phyloP scores from a whole-genome alignment of 2,113 vertebrate species.

The Gulo gulo region DNA sequence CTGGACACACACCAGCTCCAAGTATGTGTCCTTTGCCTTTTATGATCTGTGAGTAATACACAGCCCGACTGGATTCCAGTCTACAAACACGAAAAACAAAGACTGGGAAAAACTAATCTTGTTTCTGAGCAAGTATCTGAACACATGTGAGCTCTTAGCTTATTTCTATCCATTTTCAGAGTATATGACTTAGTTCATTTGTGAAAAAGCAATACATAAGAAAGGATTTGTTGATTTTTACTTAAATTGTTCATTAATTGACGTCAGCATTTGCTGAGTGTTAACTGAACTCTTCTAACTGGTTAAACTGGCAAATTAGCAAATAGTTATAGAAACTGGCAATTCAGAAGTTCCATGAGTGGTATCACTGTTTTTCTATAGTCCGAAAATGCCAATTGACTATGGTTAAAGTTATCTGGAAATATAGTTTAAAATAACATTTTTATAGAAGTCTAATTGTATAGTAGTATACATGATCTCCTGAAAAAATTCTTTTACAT shows the following conservation, averaged over 20 bases:
- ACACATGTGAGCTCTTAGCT: neutral
- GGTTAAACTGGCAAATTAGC: neutral
- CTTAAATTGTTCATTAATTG: neutral
- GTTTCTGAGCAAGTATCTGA: neutral
- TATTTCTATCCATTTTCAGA: slow-evolving; percentile 1
- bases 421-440: neutral
- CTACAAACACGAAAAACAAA: slow-evolving; percentile 23
- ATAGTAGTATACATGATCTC: neutral
- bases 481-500: neutral
- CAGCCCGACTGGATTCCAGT: neutral
- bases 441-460: neutral
- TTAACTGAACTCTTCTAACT: neutral
- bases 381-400: neutral
- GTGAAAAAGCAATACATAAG: neutral
- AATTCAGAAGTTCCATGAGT: neutral
- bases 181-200: neutral
- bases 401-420: neutral
- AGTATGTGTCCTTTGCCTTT: slow-evolving; percentile 32
- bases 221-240: neutral
- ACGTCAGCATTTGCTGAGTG: neutral
- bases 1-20: slow-evolving; percentile 17
- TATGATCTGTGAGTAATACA: slow-evolving; percentile 42
- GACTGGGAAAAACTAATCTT: neutral
- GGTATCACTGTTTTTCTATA: neutral
- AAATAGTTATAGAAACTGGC: neutral